phyloP scores from a whole-genome alignment of 2,113 vertebrate species.

The Notiomystis cincta region DNA sequence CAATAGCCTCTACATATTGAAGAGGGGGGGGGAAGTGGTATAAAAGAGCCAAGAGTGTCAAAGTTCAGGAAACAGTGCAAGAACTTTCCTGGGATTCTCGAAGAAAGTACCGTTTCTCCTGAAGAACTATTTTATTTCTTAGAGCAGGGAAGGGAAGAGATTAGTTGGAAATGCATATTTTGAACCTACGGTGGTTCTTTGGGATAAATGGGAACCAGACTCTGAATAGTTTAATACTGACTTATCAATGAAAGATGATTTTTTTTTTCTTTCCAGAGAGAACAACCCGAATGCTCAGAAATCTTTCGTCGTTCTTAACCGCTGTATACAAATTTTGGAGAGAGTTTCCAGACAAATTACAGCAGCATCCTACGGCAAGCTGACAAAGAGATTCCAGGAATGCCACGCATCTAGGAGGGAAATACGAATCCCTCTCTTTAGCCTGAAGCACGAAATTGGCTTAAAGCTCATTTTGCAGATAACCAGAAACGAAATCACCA shows the following conservation, averaged over 20 bases:
- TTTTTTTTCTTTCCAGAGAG: background rate
- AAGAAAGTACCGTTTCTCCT: background rate
- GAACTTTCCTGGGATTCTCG: background rate
- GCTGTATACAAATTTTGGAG: background rate
- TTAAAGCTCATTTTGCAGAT: conserved; percentile 47
- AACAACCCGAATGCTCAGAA: background rate
- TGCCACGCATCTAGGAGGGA: conserved; percentile 24
- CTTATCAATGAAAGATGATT: background rate
- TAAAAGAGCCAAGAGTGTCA: background rate
- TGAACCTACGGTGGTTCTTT: background rate
- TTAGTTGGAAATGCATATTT: background rate
- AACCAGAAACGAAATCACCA: conserved; percentile 27
- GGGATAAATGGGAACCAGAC: background rate
- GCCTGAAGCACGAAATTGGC: conserved; percentile 45
- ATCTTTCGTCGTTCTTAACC: background rate
- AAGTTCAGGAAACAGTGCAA: background rate
- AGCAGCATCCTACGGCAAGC: background rate
- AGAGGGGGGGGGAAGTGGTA: fast-evolving
- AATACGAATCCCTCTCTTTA: conserved; percentile 27
- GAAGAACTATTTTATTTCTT: background rate
- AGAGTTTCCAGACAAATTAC: background rate
- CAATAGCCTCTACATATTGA: background rate
- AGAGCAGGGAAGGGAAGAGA: background rate
- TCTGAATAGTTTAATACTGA: background rate
- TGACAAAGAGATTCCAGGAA: conserved; percentile 27